Percentiles rank a stretch among this genome's conserved stretches.
Evolutionary conservation across 2,888 invertebrate species (phyloP).

Genomic region (Azorinus chamasolen): DNA sequence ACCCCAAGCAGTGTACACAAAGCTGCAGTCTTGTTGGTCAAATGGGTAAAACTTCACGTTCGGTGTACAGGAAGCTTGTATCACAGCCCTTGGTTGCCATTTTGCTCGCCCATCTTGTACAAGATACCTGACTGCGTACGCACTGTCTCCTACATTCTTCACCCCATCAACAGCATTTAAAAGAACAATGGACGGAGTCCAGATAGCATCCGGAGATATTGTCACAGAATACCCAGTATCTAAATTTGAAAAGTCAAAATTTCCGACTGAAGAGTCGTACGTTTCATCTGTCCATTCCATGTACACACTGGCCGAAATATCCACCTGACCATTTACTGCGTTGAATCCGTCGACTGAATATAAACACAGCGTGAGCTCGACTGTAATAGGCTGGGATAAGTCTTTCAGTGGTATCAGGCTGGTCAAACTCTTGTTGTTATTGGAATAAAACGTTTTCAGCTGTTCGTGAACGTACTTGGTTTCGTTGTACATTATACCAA

Average conservation of each 20-base stretch:
- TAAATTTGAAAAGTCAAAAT: slow-evolving; percentile 8
- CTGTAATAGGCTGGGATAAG: slow-evolving; percentile 15
- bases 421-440: slow-evolving; percentile 19
- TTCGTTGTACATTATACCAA: too few species aligned
- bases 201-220: slow-evolving; percentile 24
- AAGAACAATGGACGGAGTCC: slow-evolving; percentile 42
- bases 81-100: slow-evolving; percentile 39
- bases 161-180: slow-evolving; percentile 34
- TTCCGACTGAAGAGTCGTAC: slow-evolving; percentile 13
- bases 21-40: slow-evolving; percentile 40
- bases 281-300: slow-evolving; percentile 39
- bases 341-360: slow-evolving; percentile 42
- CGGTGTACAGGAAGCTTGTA: slow-evolving; percentile 39
- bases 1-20: slow-evolving; percentile 35
- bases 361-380: slow-evolving; percentile 23
- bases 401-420: slow-evolving; percentile 31
- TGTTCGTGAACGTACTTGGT: neutral
- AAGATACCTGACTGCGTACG: slow-evolving; percentile 32
- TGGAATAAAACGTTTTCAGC: slow-evolving; percentile 28
- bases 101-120: slow-evolving; percentile 26
- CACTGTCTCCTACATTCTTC: slow-evolving; percentile 17
- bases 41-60: slow-evolving; percentile 47
- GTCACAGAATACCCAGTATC: slow-evolving; percentile 38
- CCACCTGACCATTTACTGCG: slow-evolving; percentile 26
- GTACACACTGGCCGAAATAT: slow-evolving; percentile 33